Percentiles rank a stretch among this genome's conserved stretches.
These are phyloP conservation scores for Alaudala cheleensis DNA, from an alignment of 2,113 vertebrate genomes.

Conservation along the genomic window DNA sequence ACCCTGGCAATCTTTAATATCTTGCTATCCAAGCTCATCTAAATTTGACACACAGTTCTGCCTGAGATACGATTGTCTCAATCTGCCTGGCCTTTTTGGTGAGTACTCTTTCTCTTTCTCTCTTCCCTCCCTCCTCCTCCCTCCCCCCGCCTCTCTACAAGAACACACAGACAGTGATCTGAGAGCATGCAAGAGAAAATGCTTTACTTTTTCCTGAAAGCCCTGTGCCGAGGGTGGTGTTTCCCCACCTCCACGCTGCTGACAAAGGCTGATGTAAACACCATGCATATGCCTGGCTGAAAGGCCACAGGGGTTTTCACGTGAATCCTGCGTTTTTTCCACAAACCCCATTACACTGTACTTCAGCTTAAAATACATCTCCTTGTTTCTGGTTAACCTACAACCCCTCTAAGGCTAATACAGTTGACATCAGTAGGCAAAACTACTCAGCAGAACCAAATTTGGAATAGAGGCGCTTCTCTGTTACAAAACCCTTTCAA, in stretches of 20 bases:
- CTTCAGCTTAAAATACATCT: conserved; percentile 14
- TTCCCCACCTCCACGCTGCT: conserved; percentile 64
- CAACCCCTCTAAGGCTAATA: background rate
- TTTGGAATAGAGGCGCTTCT: background rate
- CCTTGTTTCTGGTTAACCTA: conserved; percentile 9
- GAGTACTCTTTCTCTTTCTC: background rate
- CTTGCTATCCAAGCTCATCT: background rate
- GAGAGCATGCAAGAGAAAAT: background rate
- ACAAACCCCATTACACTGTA: background rate
- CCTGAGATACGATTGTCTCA: background rate
- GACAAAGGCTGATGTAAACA: conserved; percentile 64
- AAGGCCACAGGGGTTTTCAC: conserved; percentile 56
- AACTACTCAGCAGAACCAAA: background rate
- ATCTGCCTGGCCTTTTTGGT: background rate
- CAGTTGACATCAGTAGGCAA: background rate
- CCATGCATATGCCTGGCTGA: background rate
- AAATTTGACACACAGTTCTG: background rate
- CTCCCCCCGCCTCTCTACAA: background rate
- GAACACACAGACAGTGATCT: background rate
- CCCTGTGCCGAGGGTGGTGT: conserved; percentile 49
- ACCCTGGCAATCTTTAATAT: background rate
- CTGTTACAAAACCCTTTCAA: background rate
- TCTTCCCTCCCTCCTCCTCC: background rate
- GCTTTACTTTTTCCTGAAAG: conserved; percentile 66
- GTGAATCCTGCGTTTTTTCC: conserved; percentile 44